Base-by-base conservation (phyloP, 2,797 vertebrate genomes). In the Heliangelus exortis region DNA sequence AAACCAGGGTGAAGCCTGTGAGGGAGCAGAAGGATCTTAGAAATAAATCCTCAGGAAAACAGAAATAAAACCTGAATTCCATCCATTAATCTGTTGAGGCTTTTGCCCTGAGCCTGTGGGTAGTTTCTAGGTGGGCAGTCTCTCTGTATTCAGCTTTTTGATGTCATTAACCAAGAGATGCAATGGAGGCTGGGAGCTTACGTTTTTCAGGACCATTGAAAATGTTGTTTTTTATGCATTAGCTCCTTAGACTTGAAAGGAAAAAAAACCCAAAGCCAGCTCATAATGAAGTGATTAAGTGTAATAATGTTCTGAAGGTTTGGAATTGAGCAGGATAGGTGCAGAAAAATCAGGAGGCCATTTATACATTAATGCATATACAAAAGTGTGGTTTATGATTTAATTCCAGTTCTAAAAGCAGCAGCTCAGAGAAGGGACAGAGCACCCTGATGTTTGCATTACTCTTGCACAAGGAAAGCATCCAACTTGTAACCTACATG, bases 331-430 rank as follows among this genome's bases (percentile, higher is more conserved):
- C 77, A 61, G 43, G 50, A 57, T 75, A 84, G 53, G 57, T 71
- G 71, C 57, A 67, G 91, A 65, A 75, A 74, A 84, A 87, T 62
- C n/a, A n/a, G 72, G 63, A 76, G 67, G 36, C n/a, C 76, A 89
- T 90, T 71, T 92, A 79, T 86, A 88, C 69, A 36, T 69, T 90
- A 59, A 82, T 73, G 55, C 34, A 15, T 69, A 73, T 18, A 79
- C n/a, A 82, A 74, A 92, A 82, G 54, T 63, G 11, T 41, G 34
- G 5, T 84, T 92, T 87, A 81, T 90, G 83, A 86, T 87, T 95
- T 96, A 90, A 93, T 95, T 95, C 82, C 78, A 72, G 15, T 67
- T 90, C 74, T 93, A 87, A 95, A 93, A 84, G 36, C 83, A 79
- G 36, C 25, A 94, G 17, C 54, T 47, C 54, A 45, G 89, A 58